Evolutionary conservation across 92 coral and sea anemone genomes (phyloP).

Genomic region (Galaxea fascicularis): DNA sequence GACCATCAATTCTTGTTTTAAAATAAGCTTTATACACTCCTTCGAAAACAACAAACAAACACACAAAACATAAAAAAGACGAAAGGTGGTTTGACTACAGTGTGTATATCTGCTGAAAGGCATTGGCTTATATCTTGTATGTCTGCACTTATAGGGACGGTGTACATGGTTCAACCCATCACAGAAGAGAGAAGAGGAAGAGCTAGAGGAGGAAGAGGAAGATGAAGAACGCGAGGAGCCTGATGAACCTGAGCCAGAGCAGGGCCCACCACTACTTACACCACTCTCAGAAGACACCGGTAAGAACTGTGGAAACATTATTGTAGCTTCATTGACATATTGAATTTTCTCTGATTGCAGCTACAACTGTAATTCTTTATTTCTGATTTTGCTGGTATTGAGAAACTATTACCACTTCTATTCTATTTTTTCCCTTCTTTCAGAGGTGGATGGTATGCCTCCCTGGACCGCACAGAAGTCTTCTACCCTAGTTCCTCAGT

Average conservation of each 20-base stretch:
- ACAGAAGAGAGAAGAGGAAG: slow-evolving; percentile 93
- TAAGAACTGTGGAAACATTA: slow-evolving; percentile 22
- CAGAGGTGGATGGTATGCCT: slow-evolving; percentile 97
- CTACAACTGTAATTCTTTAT: not conserved
- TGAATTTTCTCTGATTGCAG: not conserved
- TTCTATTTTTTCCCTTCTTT: not conserved
- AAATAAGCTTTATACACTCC: no score
- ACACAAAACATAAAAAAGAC: no score
- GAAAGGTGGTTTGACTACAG: no score
- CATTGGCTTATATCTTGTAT: no score
- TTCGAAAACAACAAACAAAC: no score
- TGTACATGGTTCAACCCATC: slow-evolving; percentile 96
- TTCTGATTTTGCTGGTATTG: no score
- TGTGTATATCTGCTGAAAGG: no score
- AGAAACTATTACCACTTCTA: not conserved
- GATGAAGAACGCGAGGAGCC: slow-evolving; percentile 99
- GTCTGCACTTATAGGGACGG: slow-evolving; percentile 75
- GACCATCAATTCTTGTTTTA: no score
- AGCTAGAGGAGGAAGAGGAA: slow-evolving; percentile 97
- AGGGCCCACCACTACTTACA: slow-evolving; percentile 95
- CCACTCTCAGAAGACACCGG: slow-evolving; percentile 97
- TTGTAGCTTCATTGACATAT: no score
- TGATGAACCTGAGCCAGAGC: slow-evolving; percentile 99
- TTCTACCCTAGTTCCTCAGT: slow-evolving; percentile 88
- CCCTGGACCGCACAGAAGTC: slow-evolving; percentile 95